Evolutionary conservation across 1,140 invertebrate species (phyloP).

Genomic region (Gryllus bimaculatus): DNA sequence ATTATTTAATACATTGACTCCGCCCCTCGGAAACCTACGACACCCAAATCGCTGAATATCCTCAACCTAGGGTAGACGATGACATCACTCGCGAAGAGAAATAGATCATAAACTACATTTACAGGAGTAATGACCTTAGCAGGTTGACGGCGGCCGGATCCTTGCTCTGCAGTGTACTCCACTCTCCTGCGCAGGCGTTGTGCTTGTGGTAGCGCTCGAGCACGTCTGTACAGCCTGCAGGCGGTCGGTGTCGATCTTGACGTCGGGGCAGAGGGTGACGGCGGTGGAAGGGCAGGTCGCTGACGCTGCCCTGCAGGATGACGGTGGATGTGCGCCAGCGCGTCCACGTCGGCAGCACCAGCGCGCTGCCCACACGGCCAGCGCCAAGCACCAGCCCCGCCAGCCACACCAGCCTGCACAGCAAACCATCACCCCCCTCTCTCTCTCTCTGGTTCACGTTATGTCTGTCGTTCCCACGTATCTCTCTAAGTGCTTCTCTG

Average conservation of each 20-base stretch:
- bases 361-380: background rate
- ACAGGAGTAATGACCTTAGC: no score
- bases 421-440: no score
- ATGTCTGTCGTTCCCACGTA: no score
- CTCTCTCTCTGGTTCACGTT: no score
- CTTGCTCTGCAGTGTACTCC: background rate
- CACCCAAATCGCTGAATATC: no score
- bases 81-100: background rate
- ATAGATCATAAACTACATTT: background rate
- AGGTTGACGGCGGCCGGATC: background rate
- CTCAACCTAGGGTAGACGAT: no score
- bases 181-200: background rate
- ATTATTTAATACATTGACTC: no score
- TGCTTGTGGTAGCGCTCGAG: background rate
- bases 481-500: no score
- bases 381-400: background rate
- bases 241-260: background rate
- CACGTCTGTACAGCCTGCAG: no score
- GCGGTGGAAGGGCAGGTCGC: background rate
- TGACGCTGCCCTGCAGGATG: background rate
- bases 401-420: background rate
- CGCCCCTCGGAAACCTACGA: no score
- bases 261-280: background rate
- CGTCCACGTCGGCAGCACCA: background rate
- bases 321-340: background rate